Base-by-base conservation (phyloP, 2,113 vertebrate species). In the Ibidorhyncha struthersii region DNA sequence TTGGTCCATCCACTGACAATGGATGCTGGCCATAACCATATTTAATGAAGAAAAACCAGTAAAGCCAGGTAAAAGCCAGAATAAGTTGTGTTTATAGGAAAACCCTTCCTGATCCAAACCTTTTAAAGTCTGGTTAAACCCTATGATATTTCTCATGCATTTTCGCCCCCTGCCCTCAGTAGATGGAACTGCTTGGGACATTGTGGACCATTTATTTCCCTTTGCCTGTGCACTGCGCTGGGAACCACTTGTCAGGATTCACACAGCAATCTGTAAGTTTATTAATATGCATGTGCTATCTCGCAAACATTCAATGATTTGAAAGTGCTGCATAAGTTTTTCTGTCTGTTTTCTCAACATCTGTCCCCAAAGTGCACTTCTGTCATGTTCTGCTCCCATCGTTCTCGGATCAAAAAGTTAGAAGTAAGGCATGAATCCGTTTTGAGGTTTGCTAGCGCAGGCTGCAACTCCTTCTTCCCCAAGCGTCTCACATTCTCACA, bases 291-390 rank as follows among this genome's bases (percentile, higher is more conserved):
- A 90, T 25, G 38, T n/a, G 63, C 67, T 59, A 73, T 43, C 94
- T 70, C 59, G 47, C 71, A 83, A 49, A 52, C 4, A 5, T 47
- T 71, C 74, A 29, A 62, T 9, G 26, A 34, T 47, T 50, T 81
- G 12, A 62, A 93, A 96, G 86, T 55, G 82, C 92, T 94, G 88
- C 74, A 66, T 62, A n/a, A 87, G 55, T 41, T 80, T 97, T 90
- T 50, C 81, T 95, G 89, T 70, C 89, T 84, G 50, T 88, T 91
- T 87, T 25, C 84, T 88, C 91, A 45, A 49, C 67, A 82, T 81
- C 90, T 83, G 62, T 93, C 91, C 94, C 91, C 82, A 40, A 89
- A 95, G 83, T 69, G 73, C 59, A 53, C 41, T 91, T 93, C 86
- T 95, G 89, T 66, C 95, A 76, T 3, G 27, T 58, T 65, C 70